Evolutionary conservation across 2,888 invertebrate genomes (phyloP).

Genomic region (Yponomeuta cagnagella): DNA sequence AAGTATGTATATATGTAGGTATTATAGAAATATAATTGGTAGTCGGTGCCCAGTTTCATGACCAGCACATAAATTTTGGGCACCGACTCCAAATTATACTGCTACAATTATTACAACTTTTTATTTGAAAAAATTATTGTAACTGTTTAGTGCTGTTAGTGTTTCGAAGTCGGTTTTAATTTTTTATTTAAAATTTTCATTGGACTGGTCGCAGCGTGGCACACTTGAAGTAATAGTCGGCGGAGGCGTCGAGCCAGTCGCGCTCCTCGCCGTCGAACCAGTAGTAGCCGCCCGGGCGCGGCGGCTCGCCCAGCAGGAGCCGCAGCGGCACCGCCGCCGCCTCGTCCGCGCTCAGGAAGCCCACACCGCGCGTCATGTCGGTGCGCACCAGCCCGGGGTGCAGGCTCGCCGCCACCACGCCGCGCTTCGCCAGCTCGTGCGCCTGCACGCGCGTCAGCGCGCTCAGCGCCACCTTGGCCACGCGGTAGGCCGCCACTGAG

Average conservation of each 20-base stretch:
- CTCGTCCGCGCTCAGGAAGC: slow-evolving; percentile 70
- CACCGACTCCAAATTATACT: too few species aligned
- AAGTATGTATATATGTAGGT: too few species aligned
- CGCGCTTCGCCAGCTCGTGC: slow-evolving; percentile 67
- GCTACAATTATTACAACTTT: too few species aligned
- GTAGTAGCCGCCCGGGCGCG: slow-evolving; percentile 76
- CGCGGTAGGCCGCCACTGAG: slow-evolving; percentile 76
- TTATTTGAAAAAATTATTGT: too few species aligned
- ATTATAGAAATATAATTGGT: too few species aligned
- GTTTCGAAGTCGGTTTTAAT: too few species aligned
- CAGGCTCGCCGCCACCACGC: slow-evolving; percentile 77
- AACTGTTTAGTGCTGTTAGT: too few species aligned
- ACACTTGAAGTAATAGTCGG: slow-evolving; percentile 48
- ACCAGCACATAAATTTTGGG: too few species aligned
- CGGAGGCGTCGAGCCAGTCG: slow-evolving; percentile 71
- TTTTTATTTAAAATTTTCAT: too few species aligned
- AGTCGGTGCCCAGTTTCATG: too few species aligned
- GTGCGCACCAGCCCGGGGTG: slow-evolving; percentile 87
- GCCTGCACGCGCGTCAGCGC: slow-evolving; percentile 82
- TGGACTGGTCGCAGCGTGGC: background rate
- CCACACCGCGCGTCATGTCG: slow-evolving; percentile 82
- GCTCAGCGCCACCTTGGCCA: slow-evolving; percentile 83
- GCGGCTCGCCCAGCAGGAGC: slow-evolving; percentile 68
- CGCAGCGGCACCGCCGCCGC: slow-evolving; percentile 74
- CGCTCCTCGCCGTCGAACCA: slow-evolving; percentile 75